These are phyloP conservation scores for Sinocyclocheilus anophthalmus DNA, from an alignment of 2,113 vertebrate genomes.

Conservation along the genomic window DNA sequence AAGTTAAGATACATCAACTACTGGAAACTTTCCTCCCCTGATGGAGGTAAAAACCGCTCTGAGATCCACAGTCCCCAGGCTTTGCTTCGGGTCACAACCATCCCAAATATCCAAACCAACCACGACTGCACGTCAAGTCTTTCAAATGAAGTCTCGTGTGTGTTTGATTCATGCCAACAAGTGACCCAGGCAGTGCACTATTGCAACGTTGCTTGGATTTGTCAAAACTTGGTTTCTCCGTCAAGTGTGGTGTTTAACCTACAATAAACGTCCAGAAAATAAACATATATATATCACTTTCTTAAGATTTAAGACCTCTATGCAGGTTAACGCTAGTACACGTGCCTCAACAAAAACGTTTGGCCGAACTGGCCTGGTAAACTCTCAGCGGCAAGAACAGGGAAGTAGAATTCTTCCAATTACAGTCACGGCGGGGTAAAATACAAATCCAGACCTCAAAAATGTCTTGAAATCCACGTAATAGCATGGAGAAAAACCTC, in stretches of 20 bases:
- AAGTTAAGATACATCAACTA: conserved; percentile 67
- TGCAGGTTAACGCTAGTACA: conserved; percentile 43
- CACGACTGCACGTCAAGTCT: conserved; percentile 73
- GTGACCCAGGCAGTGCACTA: conserved; percentile 53
- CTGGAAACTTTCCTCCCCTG: conserved; percentile 58
- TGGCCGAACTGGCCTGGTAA: conserved; percentile 14
- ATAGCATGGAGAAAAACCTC: neutral
- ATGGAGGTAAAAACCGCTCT: conserved; percentile 69
- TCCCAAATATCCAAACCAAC: conserved; percentile 46
- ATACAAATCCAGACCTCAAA: too few relatives aligned
- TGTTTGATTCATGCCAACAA: conserved; percentile 50
- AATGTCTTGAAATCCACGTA: neutral
- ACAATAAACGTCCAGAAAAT: conserved; percentile 34
- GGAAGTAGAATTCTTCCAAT: conserved; percentile 34
- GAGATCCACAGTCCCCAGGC: conserved; percentile 66
- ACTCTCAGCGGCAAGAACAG: conserved; percentile 15
- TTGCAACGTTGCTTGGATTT: conserved; percentile 56
- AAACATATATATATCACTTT: conserved; percentile 16
- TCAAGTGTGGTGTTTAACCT: conserved; percentile 47
- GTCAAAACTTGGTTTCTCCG: conserved; percentile 39
- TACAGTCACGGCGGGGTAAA: too few relatives aligned
- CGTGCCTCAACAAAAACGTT: conserved; percentile 31
- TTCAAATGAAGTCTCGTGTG: conserved; percentile 49
- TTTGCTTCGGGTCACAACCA: neutral
- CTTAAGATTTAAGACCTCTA: conserved; percentile 46